These are phyloP conservation scores for Elephantulus edwardii DNA, from an alignment of 2,113 vertebrate species.

Conservation along the genomic window DNA sequence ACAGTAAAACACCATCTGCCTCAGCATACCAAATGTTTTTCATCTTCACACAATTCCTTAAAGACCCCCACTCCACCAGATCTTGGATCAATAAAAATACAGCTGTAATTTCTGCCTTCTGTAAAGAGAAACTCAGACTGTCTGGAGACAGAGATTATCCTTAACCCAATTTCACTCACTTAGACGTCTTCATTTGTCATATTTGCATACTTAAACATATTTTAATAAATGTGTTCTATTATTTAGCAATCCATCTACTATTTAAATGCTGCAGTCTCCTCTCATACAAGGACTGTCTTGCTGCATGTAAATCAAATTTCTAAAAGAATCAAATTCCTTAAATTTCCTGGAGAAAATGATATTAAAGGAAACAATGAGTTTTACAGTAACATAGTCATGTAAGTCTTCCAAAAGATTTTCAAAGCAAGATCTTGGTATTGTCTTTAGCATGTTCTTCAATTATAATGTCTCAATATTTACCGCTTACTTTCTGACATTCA, in stretches of 20 bases:
- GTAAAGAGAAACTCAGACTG: not conserved
- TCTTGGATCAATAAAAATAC: not conserved
- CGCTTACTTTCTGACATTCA: not conserved
- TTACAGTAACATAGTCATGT: not conserved
- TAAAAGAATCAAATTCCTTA: not conserved
- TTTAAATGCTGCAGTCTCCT: not conserved
- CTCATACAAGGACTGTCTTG: not conserved
- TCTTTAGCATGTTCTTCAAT: constrained; percentile 24
- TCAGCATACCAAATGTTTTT: constrained; percentile 35
- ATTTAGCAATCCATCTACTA: not conserved
- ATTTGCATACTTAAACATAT: not conserved
- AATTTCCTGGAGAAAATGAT: not conserved
- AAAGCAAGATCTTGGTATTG: not conserved
- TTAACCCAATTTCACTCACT: not conserved
- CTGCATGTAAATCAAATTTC: constrained; percentile 3
- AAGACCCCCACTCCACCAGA: not conserved
- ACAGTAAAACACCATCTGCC: constrained; percentile 56
- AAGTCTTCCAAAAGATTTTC: constrained; percentile 1
- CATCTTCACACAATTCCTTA: constrained; percentile 40
- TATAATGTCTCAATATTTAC: not conserved
- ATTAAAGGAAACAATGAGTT: constrained; percentile 32
- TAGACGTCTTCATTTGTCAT: not conserved
- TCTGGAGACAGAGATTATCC: not conserved
- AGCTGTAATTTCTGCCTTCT: not conserved
- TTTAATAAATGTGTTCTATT: not conserved